phyloP scores from a whole-genome alignment of 2,888 invertebrate species.

The Papilio elwesi region DNA sequence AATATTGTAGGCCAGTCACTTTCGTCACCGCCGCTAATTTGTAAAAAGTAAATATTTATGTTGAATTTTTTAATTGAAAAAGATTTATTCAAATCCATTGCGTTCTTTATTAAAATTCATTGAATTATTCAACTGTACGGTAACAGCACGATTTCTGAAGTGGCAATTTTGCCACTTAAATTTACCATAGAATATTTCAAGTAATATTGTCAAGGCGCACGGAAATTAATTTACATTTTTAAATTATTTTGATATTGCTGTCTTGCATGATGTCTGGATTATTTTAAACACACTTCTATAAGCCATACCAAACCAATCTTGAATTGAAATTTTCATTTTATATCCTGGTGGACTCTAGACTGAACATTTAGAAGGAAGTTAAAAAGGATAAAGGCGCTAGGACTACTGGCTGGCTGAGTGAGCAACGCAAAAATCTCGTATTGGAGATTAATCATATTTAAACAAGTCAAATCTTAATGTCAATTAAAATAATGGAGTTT shows the following conservation, averaged over 20 bases:
- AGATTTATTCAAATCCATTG: constrained; percentile 23
- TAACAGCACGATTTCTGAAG: constrained; percentile 7
- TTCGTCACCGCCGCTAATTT: background rate
- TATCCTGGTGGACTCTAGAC: too few relatives aligned
- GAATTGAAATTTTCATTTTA: too few relatives aligned
- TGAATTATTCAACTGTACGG: constrained; percentile 22
- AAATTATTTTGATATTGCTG: background rate
- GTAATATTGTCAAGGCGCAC: background rate
- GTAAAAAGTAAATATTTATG: constrained; percentile 14
- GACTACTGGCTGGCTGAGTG: too few relatives aligned
- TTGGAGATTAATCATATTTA: too few relatives aligned
- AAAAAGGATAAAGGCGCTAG: too few relatives aligned
- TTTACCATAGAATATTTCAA: constrained; percentile 10
- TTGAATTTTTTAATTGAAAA: constrained; percentile 16
- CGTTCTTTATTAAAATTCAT: constrained; percentile 14
- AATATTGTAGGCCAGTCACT: background rate
- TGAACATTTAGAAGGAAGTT: too few relatives aligned
- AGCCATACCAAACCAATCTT: too few relatives aligned
- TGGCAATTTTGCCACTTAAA: constrained; percentile 42
- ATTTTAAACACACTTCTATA: too few relatives aligned
- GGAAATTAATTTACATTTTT: background rate
- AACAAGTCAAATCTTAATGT: too few relatives aligned
- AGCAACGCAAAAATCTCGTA: too few relatives aligned
- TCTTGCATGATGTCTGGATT: too few relatives aligned
- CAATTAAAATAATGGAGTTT: too few relatives aligned